phyloP scores from a whole-genome alignment of 1,140 invertebrate species.

The Ips nitidus region DNA sequence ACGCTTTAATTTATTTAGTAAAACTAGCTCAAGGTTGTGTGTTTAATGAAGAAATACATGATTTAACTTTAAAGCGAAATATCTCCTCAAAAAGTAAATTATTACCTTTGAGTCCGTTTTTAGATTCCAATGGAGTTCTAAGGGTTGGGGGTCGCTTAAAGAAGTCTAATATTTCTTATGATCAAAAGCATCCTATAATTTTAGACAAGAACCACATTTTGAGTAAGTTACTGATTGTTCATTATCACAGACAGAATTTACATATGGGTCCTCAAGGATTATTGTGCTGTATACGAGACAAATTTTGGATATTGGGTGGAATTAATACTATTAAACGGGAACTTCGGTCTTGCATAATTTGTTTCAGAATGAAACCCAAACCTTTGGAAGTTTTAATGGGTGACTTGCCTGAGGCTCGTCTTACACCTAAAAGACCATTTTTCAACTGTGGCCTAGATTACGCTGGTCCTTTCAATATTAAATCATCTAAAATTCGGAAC shows the following conservation, averaged over 20 bases:
- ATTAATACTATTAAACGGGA: slow-evolving; percentile 31
- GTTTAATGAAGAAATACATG: too few relatives aligned
- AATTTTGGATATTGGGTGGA: slow-evolving; percentile 41
- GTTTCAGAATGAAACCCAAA: slow-evolving; percentile 15
- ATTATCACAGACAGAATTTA: slow-evolving; percentile 33
- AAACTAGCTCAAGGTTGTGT: too few relatives aligned
- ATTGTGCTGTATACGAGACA: slow-evolving; percentile 30
- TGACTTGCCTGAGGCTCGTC: slow-evolving; percentile 43
- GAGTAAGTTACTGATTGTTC: slow-evolving; percentile 23
- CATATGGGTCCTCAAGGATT: slow-evolving; percentile 44
- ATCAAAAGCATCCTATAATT: slow-evolving; percentile 21
- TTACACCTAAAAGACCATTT: slow-evolving; percentile 45
- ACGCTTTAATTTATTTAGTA: too few relatives aligned
- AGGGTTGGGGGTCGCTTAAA: not conserved
- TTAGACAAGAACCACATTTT: not conserved
- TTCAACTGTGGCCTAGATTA: slow-evolving; percentile 44
- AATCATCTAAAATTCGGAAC: slow-evolving; percentile 29
- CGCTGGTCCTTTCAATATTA: slow-evolving; percentile 45
- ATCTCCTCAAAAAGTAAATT: too few relatives aligned
- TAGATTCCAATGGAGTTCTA: too few relatives aligned
- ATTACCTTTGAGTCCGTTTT: too few relatives aligned
- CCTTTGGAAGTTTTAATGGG: slow-evolving; percentile 46
- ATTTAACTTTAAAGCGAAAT: too few relatives aligned
- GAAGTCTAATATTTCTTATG: not conserved
- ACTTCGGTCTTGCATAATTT: too few relatives aligned